Conservation (phyloP, 2,113 vertebrate genomes). For the Cercopithecus mona region DNA sequence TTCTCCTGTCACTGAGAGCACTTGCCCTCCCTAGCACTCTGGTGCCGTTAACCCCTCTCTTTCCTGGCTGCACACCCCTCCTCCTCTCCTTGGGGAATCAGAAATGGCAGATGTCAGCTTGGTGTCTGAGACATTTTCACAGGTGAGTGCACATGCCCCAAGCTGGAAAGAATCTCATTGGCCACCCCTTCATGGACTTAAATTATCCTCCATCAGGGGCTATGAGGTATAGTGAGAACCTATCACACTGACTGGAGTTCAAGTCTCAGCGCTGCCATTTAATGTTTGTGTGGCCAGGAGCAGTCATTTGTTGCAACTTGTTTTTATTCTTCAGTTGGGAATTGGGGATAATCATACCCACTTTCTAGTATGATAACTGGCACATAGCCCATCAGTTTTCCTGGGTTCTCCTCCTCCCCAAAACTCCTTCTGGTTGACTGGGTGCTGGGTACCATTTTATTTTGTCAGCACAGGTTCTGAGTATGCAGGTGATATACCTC, state of each 20-base stretch:
- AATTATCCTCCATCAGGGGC: background rate
- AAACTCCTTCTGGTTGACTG: background rate
- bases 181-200: background rate
- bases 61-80: background rate
- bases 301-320: background rate
- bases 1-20: background rate
- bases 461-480: background rate
- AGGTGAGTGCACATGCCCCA: conserved; percentile 36
- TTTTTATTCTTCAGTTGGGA: background rate
- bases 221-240: background rate
- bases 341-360: background rate
- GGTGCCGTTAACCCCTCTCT: background rate
- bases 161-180: background rate
- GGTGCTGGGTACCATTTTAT: background rate
- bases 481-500: no score
- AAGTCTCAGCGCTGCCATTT: background rate
- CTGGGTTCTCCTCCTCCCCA: background rate
- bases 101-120: conserved; percentile 58
- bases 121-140: conserved; percentile 36
- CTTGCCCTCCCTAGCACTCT: background rate
- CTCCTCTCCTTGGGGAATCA: conserved; percentile 1
- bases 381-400: background rate
- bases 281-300: background rate
- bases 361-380: background rate
- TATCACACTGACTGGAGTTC: background rate